Percentiles rank a stretch among this genome's conserved stretches.
These are phyloP conservation scores for Melanotaenia nigrans DNA, from an alignment of 2,797 vertebrate species.

Conservation along the genomic window DNA sequence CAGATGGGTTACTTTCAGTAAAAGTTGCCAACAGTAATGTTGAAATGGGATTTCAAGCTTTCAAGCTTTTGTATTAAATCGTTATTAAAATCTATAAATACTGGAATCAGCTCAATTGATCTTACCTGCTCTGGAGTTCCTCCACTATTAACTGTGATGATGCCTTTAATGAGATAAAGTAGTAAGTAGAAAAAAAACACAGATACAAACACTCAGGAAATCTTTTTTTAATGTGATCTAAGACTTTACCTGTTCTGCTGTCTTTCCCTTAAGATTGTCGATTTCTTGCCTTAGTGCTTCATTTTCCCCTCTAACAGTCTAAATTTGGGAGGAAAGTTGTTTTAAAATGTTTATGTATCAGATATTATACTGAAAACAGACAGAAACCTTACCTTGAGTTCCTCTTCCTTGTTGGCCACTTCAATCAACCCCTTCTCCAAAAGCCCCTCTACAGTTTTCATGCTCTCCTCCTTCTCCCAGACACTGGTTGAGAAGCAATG, in stretches of 20 bases:
- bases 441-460: conserved; percentile 92
- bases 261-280: conserved; percentile 84
- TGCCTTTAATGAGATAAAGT: conserved; percentile 75
- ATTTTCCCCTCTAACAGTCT: conserved; percentile 87
- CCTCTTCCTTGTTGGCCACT: conserved; percentile 94
- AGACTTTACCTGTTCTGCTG: conserved; percentile 85
- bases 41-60: too few relatives aligned
- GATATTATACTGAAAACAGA: conserved; percentile 10
- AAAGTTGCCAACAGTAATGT: background rate
- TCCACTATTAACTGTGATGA: conserved; percentile 86
- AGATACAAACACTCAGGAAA: background rate
- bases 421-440: conserved; percentile 94
- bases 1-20: too few relatives aligned
- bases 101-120: conserved; percentile 12
- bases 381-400: conserved; percentile 85
- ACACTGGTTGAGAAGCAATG: conserved; percentile 75
- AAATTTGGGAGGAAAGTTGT: conserved; percentile 56
- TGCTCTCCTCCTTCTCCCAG: conserved; percentile 92
- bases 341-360: conserved; percentile 24
- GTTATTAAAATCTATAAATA: background rate
- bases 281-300: conserved; percentile 85
- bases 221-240: background rate
- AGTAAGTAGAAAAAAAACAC: conserved; percentile 16
- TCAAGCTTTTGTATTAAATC: background rate
- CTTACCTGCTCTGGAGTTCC: conserved; percentile 92